Evolutionary conservation across 2,113 vertebrate genomes (phyloP), one percentile per base, ranked within the genome.

Genomic region (Phainopepla nitens): DNA sequence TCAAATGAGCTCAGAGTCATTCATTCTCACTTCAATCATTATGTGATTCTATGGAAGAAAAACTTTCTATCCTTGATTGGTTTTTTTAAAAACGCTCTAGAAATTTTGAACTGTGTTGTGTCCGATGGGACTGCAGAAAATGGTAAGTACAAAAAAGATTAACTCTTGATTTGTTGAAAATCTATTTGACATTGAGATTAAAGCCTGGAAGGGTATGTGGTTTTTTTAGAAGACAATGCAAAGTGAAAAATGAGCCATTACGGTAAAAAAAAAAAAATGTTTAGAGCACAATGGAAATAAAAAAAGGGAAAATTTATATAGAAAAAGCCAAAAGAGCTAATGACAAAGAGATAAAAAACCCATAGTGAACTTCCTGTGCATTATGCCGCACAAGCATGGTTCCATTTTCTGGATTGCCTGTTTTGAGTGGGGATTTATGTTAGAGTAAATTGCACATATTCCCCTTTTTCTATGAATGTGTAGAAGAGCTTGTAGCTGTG

Each of bases 361-460:
- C 1, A 4, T 25, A 22, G n/a, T 45, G 19, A 44, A 20, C 10
- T 1, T 72, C 33, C 9, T 58, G 6, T 6, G 3, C 16, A 3
- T 78, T 72, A 27, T 35, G 31, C n/a, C 0, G 0, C 28, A 25
- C 15, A 57, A 58, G 17, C 18, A 39, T 18, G 12, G 27, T 45
- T 6, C 0, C 2, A 1, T 42, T 76, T 88, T 42, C n/a, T 13
- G 2, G 9, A 8, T 66, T 61, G 51, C 36, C 36, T 66, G 3
- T 66, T 81, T 51, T 53, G 47, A 68, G 36, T 29, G 20, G 33
- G 12, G 36, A 11, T 61, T 81, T 60, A 14, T 62, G 31, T n/a
- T 64, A 9, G 4, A 5, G 8, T 68, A 39, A 53, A 73, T 53
- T 47, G 23, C 42, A 45, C 16, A 4, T 53, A 33, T 13, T 8